Conservation (phyloP, 1,140 invertebrate species). For the Drosophila fuyamai region DNA sequence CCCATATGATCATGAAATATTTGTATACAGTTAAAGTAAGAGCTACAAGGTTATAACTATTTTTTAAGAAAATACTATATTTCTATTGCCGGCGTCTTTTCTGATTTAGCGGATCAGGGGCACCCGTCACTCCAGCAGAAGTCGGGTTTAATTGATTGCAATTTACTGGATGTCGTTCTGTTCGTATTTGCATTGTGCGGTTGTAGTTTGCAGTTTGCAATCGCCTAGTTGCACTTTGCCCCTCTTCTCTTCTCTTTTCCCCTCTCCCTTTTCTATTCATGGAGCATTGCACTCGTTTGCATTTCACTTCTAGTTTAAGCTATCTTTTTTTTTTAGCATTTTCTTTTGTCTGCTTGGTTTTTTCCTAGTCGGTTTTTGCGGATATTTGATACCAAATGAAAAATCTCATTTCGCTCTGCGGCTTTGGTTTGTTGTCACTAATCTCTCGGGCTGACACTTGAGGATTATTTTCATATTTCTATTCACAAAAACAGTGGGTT, state of each 20-base stretch:
- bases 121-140: slow-evolving; percentile 32
- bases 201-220: slow-evolving; percentile 34
- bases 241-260: neutral
- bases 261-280: slow-evolving; percentile 14
- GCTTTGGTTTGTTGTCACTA: slow-evolving; percentile 68
- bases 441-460: slow-evolving; percentile 67
- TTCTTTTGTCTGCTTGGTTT: slow-evolving; percentile 39
- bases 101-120: slow-evolving; percentile 50
- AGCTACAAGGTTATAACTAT: too few relatives aligned
- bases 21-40: too few relatives aligned
- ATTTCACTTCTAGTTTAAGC: slow-evolving; percentile 37
- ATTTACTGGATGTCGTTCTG: slow-evolving; percentile 54
- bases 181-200: slow-evolving; percentile 43
- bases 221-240: slow-evolving; percentile 22
- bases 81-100: slow-evolving; percentile 25
- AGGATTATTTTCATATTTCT: slow-evolving; percentile 68
- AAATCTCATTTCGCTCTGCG: slow-evolving; percentile 68
- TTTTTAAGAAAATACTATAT: neutral
- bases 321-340: slow-evolving; percentile 22
- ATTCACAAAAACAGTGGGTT: slow-evolving; percentile 25
- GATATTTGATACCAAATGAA: slow-evolving; percentile 72
- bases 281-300: slow-evolving; percentile 58
- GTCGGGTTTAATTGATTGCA: slow-evolving; percentile 71
- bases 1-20: too few relatives aligned
- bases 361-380: slow-evolving; percentile 33